Evolutionary conservation across 2,113 vertebrate genomes (phyloP), one percentile per base, ranked within the genome.

Genomic region (Camelus dromedarius): DNA sequence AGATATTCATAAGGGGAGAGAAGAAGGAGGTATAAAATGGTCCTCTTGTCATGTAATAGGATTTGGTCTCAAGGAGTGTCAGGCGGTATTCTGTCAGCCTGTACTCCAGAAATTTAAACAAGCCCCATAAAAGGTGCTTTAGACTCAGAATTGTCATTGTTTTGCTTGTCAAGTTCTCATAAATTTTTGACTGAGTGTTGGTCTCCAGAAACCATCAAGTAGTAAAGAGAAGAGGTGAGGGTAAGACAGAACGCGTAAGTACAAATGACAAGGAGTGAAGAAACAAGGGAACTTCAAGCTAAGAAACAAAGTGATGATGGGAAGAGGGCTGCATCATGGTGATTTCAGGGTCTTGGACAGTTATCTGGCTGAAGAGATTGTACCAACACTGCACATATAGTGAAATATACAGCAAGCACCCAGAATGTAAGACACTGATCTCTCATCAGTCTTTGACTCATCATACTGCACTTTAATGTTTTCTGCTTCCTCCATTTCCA

Each of bases 111-210:
- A 91, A 46, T 18, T 56, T 42, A 72, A 89, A 84, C 18, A 26
- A 26, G 13, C 54, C 4, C 24, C 13, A 66, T 67, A 87, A 94
- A 83, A 8, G n/a, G 69, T 28, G 30, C 73, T 52, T 48, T 80
- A 56, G 10, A 81, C 8, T 70, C 15, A 72, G 35, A 52, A 64
- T 32, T 70, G 28, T 52, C 52, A 60, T 62, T 38, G 30, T 28
- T 8, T 66, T 76, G 12, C 38, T 79, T 79, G n/a, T 9, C 30
- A 66, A 80, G 14, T 28, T 85, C n/a, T 75, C 46, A 66, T 54
- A 89, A 85, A 72, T 88, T 32, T 70, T 66, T 75, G 30, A 66
- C 82, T 82, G 46, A 72, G 76, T 82, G 46, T 52, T 84, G 14
- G 38, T 54, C 90, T 89, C 42, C 8, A 70, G 18, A 73, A 93